A percentile compares a stretch with the other conserved stretches of the same genome.
Conservation (phyloP, 2,888 invertebrate species). For the Synergus itoensis region DNA sequence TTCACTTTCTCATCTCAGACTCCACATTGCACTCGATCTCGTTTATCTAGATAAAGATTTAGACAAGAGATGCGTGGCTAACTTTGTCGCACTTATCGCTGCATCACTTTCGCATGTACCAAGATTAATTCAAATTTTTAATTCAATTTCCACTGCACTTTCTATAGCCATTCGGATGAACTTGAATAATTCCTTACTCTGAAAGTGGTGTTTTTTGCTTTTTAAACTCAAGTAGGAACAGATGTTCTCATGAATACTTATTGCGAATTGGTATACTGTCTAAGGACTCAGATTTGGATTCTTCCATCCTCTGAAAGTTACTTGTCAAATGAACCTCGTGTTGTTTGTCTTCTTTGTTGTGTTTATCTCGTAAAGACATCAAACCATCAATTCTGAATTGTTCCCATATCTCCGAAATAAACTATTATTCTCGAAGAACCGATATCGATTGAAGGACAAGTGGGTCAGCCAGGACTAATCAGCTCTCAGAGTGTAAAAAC, state of each 20-base stretch:
- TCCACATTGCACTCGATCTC: conserved; percentile 9
- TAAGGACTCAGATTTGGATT: background rate
- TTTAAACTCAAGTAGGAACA: background rate
- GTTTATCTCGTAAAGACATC: background rate
- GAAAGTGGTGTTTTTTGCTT: background rate
- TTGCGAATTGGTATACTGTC: background rate
- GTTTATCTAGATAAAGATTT: conserved; percentile 15
- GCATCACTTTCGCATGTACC: background rate
- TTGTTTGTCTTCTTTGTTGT: background rate
- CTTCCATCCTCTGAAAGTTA: background rate
- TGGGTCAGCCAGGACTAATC: conserved; percentile 1
- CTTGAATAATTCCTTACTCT: conserved; percentile 6
- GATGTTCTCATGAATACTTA: conserved; percentile 21
- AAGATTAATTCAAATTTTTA: background rate
- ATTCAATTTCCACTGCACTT: background rate
- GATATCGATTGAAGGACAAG: background rate
- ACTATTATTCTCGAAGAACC: background rate
- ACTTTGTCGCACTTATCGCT: background rate
- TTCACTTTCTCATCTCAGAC: background rate
- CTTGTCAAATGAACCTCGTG: background rate
- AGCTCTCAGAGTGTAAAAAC: background rate
- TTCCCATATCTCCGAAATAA: background rate
- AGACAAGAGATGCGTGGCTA: conserved; percentile 17
- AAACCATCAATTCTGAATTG: background rate
- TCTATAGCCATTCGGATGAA: background rate